These are phyloP conservation scores for Zophobas morio DNA, from an alignment of 1,140 invertebrate genomes.

Conservation along the genomic window DNA sequence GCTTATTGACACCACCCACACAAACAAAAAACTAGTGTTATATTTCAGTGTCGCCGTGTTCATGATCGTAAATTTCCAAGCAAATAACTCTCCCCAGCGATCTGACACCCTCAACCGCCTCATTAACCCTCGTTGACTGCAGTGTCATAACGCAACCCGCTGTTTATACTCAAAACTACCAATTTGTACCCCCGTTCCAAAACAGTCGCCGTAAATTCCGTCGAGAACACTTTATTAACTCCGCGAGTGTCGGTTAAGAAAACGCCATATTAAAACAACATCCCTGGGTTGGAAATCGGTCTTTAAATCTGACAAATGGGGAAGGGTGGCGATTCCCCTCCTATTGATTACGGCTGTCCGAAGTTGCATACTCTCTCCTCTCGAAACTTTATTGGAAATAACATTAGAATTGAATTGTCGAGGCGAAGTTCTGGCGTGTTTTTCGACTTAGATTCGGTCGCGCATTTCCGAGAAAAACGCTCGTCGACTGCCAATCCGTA, in stretches of 20 bases:
- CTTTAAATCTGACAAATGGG: not conserved
- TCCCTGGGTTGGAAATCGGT: not conserved
- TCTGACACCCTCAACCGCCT: not conserved
- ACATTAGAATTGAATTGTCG: constrained; percentile 31
- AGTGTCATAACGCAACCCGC: not conserved
- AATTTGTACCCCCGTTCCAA: not conserved
- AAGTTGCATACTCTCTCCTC: not conserved
- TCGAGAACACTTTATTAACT: constrained; percentile 2
- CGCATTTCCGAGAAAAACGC: constrained; percentile 7
- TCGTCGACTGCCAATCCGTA: not conserved
- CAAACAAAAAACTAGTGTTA: not conserved
- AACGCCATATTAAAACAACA: not conserved
- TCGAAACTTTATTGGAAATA: constrained; percentile 27
- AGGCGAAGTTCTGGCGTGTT: constrained; percentile 13
- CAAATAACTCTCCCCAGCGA: not conserved
- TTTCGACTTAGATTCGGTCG: not conserved
- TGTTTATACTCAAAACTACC: not conserved
- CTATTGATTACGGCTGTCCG: not conserved
- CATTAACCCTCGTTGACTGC: constrained; percentile 2
- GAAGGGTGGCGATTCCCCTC: not conserved
- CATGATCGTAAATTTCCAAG: not conserved
- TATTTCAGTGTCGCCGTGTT: not conserved
- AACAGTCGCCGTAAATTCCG: not conserved
- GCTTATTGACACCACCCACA: not conserved
- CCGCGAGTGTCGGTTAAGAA: not conserved